Base-by-base conservation (phyloP, 2,888 invertebrate species). In the Ophion ellenae region DNA sequence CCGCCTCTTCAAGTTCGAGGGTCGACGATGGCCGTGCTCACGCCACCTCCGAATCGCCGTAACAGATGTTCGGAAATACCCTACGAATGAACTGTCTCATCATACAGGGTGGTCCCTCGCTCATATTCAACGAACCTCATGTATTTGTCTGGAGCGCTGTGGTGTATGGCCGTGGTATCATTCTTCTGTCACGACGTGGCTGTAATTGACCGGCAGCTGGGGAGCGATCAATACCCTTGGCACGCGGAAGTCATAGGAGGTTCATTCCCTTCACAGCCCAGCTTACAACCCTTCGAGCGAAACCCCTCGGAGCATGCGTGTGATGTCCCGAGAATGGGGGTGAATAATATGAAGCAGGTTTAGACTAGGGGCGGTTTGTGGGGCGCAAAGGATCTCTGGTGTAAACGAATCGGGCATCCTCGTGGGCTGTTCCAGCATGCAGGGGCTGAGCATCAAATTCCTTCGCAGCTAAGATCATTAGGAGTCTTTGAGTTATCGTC, bases 351-450 rank as follows among this genome's bases (percentile, higher is more conserved):
- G 53, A 73, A 66, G 77, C 75, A 59, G n/a, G 74, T 73, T 57
- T 82, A 67, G 71, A 69, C 40, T 76, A 80, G 82, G 85, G 83
- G 81, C 83, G 83, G 77, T 83, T 86, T 83, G 79, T 63, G 61
- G 76, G 83, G 63, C 67, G 79, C 80, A 17, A 71, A 80, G 40
- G 36, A 40, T 45, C 45, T 71, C 5, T 61, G 61, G 73, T 77
- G 66, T 84, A 84, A 81, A 81, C 81, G 81, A 84, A 81, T 81
- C 71, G 53, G 76, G 76, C 59, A 76, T 53, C 71, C 81, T 81
- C 81, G 81, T 71, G 84, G 84, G 84, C 84, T 67, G 84, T 81
- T 77, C 84, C 84, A 84, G 81, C 71, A 71, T 81, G 77, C 77
- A 77, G 70, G 77, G 77, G 81, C 81, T 57, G 84, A 61, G 36